Percentiles rank a stretch among this genome's conserved stretches.
Evolutionary conservation across 1,140 invertebrate species (phyloP).

Genomic region (Sipha flava): DNA sequence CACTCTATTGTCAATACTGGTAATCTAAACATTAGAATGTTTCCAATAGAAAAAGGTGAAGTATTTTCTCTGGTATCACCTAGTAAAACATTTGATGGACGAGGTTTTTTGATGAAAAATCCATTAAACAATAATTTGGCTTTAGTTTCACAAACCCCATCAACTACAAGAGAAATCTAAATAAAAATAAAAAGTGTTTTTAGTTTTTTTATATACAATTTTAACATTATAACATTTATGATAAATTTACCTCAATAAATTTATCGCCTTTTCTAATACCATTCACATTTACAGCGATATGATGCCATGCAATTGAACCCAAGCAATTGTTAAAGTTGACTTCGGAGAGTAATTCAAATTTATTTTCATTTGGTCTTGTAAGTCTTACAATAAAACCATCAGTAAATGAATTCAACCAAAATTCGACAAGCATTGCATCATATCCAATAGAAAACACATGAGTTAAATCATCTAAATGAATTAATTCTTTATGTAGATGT

Average conservation of each 20-base stretch:
- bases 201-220: background rate
- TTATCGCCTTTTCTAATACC: slow-evolving; percentile 52
- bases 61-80: slow-evolving; percentile 44
- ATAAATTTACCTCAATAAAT: slow-evolving; percentile 38
- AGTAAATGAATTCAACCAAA: slow-evolving; percentile 35
- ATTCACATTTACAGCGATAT: slow-evolving; percentile 53
- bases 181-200: background rate
- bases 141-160: slow-evolving; percentile 48
- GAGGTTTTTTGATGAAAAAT: slow-evolving; percentile 46
- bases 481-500: slow-evolving; percentile 7
- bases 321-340: slow-evolving; percentile 47
- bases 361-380: slow-evolving; percentile 50
- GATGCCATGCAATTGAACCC: slow-evolving; percentile 50
- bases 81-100: slow-evolving; percentile 47
- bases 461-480: slow-evolving; percentile 38
- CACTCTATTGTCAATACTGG: slow-evolving; percentile 46
- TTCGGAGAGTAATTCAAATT: slow-evolving; percentile 49
- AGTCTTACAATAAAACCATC: slow-evolving; percentile 43
- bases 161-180: slow-evolving; percentile 49
- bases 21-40: slow-evolving; percentile 48
- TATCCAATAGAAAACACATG: slow-evolving; percentile 52
- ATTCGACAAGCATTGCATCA: slow-evolving; percentile 45
- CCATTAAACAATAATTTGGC: slow-evolving; percentile 47
- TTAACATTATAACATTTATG: slow-evolving; percentile 42
- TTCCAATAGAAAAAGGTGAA: slow-evolving; percentile 48